Evolutionary conservation across 2,113 vertebrate species (phyloP).

Genomic region (Pandion haliaetus): DNA sequence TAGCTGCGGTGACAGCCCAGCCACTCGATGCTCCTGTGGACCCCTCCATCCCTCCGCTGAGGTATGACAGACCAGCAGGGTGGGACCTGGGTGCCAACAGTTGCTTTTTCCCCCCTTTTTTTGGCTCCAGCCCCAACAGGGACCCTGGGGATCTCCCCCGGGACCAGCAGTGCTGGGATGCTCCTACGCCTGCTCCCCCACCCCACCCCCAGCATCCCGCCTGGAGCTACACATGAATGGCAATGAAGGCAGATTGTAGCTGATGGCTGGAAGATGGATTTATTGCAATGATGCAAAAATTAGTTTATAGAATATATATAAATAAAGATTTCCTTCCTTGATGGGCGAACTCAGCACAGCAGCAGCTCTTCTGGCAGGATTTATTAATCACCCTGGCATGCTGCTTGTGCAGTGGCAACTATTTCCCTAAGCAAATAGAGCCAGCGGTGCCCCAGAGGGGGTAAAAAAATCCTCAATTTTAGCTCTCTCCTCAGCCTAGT

Average conservation of each 20-base stretch:
- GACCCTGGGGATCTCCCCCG: neutral
- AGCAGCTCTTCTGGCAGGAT: conserved; percentile 32
- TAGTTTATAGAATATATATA: conserved; percentile 63
- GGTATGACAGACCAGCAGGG: fast-evolving
- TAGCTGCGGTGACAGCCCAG: fast-evolving
- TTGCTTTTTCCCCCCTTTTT: neutral
- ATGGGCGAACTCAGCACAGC: conserved; percentile 46
- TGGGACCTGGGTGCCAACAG: neutral
- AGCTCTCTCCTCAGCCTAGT: neutral
- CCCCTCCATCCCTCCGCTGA: fast-evolving
- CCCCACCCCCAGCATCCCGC: neutral
- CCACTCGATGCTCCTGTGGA: neutral
- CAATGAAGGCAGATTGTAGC: neutral
- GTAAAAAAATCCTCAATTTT: neutral
- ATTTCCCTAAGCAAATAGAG: neutral
- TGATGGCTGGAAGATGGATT: conserved; percentile 57
- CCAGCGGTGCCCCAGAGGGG: neutral
- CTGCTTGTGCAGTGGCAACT: neutral
- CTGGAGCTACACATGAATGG: neutral
- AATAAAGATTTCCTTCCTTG: conserved; percentile 65
- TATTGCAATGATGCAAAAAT: conserved; percentile 63
- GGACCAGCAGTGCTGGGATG: neutral
- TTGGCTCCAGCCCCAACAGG: neutral
- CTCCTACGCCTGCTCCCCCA: neutral
- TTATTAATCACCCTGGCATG: neutral